Conservation (phyloP, 1,140 invertebrate species). For the Heterodera schachtii region DNA sequence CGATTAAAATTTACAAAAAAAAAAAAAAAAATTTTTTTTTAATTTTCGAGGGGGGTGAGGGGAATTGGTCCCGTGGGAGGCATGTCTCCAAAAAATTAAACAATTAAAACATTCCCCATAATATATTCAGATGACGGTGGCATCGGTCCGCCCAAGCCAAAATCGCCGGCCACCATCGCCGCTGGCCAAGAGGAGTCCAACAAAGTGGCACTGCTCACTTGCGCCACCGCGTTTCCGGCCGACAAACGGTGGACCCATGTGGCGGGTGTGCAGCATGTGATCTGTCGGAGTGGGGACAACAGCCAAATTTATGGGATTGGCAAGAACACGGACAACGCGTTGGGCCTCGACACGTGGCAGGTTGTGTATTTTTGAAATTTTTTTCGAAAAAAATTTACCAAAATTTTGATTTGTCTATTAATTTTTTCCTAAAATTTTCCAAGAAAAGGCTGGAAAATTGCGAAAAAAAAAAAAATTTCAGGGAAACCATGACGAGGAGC, state of each 20-base stretch:
- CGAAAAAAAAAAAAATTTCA: neutral
- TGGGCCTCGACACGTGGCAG: constrained; percentile 62
- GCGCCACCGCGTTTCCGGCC: constrained; percentile 37
- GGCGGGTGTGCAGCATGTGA: constrained; percentile 58
- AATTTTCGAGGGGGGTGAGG: no score
- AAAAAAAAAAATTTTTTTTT: no score
- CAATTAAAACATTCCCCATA: neutral
- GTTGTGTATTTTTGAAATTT: constrained; percentile 30
- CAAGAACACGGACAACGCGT: constrained; percentile 62
- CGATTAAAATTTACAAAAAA: no score
- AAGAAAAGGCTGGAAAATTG: neutral
- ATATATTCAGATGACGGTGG: neutral
- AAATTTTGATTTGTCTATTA: no score
- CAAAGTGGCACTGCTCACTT: constrained; percentile 35
- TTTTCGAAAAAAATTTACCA: no score
- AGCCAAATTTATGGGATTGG: constrained; percentile 58
- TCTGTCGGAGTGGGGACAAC: constrained; percentile 43
- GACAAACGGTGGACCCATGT: constrained; percentile 57
- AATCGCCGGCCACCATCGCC: neutral
- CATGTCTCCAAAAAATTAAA: no score
- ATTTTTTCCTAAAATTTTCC: neutral
- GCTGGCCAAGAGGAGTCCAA: constrained; percentile 29
- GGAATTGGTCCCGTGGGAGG: no score
- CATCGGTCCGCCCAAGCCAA: neutral
- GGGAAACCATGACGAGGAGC: constrained; percentile 44